A percentile compares a stretch with the other conserved stretches of the same genome.
phyloP scores from a whole-genome alignment of 2,113 vertebrate species.

The Muscicapa adusta region DNA sequence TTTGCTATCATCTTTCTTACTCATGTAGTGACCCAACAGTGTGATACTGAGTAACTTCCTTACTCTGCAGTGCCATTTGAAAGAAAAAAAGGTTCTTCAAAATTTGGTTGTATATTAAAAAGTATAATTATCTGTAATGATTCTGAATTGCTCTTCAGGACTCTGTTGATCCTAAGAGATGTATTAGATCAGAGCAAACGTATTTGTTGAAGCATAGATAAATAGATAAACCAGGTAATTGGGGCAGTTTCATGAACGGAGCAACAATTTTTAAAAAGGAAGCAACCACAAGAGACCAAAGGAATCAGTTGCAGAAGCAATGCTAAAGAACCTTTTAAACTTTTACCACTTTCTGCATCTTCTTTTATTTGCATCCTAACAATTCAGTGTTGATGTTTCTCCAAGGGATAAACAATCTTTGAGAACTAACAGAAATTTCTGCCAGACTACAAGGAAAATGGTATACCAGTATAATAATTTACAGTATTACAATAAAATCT shows the following conservation, averaged over 20 bases:
- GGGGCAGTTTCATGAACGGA: not conserved
- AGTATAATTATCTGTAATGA: not conserved
- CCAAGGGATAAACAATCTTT: not conserved
- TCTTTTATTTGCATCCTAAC: not conserved
- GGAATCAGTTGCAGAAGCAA: not conserved
- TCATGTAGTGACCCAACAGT: not conserved
- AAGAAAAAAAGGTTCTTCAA: not conserved
- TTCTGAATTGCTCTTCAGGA: not conserved
- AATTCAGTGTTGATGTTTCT: not conserved
- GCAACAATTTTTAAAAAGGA: not conserved
- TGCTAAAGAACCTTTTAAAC: not conserved
- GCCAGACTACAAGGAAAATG: not conserved
- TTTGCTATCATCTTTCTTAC: not conserved
- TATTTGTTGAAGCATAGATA: not conserved
- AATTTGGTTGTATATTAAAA: not conserved
- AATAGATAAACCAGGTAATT: not conserved
- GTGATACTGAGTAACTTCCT: not conserved
- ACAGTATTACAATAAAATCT: not conserved
- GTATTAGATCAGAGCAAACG: not conserved
- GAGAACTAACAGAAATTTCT: not conserved
- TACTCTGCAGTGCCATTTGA: not conserved
- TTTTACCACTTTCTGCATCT: fast-evolving
- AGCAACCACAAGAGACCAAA: not conserved
- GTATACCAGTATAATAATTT: not conserved
- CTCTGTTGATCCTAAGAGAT: not conserved